Conservation (phyloP, 64 coral and sea anemone species). For the Actinia equina region DNA sequence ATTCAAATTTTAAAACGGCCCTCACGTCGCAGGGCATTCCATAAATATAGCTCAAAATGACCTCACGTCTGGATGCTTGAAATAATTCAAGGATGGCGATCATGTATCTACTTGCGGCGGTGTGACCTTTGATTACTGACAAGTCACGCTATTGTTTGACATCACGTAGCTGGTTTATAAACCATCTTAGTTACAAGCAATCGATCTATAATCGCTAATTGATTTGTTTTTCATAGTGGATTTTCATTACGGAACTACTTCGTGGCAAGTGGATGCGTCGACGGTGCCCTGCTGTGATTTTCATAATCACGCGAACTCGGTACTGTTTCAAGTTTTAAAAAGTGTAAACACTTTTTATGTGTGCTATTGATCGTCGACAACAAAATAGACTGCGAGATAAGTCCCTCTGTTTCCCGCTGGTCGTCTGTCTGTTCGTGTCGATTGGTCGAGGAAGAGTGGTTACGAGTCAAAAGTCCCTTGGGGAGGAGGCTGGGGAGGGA, state of each 20-base stretch:
- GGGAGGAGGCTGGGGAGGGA: no score
- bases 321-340: no score
- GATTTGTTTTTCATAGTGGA: neutral
- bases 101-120: neutral
- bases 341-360: no score
- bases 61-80: neutral
- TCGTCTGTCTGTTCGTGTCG: no score
- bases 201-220: neutral
- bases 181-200: neutral
- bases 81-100: neutral
- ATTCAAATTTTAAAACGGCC: neutral
- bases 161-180: neutral
- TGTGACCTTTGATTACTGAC: neutral
- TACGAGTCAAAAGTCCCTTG: no score
- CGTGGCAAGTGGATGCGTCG: no score
- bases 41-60: neutral
- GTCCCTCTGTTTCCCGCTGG: no score
- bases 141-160: neutral
- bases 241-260: neutral
- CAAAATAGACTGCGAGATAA: no score
- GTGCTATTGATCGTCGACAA: no score
- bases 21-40: neutral
- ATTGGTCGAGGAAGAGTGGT: no score
- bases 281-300: no score
- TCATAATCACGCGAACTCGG: no score